A percentile compares a stretch with the other conserved stretches of the same genome.
Evolutionary conservation across 2,888 invertebrate genomes (phyloP).

Genomic region (Empis stercorea): DNA sequence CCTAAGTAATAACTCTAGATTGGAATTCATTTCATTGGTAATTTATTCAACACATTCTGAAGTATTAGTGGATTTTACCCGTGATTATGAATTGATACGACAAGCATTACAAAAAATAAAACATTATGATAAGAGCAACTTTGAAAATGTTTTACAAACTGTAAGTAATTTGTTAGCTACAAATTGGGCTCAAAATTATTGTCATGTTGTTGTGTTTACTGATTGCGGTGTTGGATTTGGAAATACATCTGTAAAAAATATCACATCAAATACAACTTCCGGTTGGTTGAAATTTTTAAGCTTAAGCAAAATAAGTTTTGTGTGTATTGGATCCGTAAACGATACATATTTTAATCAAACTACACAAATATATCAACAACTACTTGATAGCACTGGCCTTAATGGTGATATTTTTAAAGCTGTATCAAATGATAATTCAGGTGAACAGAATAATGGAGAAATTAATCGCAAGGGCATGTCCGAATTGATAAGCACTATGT

Average conservation of each 20-base stretch:
- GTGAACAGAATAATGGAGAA: conserved; percentile 14
- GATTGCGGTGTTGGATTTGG: conserved; percentile 63
- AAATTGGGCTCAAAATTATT: conserved; percentile 81
- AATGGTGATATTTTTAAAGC: conserved; percentile 48
- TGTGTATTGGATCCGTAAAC: conserved; percentile 54
- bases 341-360: conserved; percentile 42
- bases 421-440: conserved; percentile 3
- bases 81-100: conserved; percentile 73
- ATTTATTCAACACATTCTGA: conserved; percentile 29
- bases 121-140: conserved; percentile 75
- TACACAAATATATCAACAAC: conserved; percentile 49
- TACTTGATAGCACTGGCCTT: conserved; percentile 62
- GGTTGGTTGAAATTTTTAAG: conserved; percentile 60
- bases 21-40: conserved; percentile 10
- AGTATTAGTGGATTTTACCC: conserved; percentile 72
- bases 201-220: conserved; percentile 66
- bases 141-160: conserved; percentile 66
- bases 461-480: conserved; percentile 27
- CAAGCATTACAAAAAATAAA: conserved; percentile 62
- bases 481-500: conserved; percentile 50
- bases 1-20: no score
- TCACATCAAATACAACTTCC: conserved; percentile 32
- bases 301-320: conserved; percentile 64
- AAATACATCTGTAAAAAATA: conserved; percentile 47
- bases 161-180: conserved; percentile 65